Evolutionary conservation across 2,888 invertebrate genomes (phyloP).

Genomic region (Tenthredo amoena): DNA sequence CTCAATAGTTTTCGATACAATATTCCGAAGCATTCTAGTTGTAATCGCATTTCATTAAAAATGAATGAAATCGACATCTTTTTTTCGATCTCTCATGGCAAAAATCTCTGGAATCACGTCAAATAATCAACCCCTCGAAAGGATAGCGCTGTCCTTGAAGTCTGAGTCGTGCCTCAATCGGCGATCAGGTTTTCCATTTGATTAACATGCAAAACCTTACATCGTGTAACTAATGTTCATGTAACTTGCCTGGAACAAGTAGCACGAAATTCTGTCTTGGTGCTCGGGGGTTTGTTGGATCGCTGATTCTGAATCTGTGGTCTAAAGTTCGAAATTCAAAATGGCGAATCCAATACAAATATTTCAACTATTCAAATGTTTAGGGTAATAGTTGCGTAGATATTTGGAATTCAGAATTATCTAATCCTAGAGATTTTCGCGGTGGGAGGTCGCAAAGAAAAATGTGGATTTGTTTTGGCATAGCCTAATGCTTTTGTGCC

Average conservation of each 20-base stretch:
- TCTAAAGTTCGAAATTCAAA: background rate
- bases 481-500: background rate
- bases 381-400: no score
- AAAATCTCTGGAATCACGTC: no score
- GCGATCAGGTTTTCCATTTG: background rate
- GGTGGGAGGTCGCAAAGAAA: background rate
- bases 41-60: background rate
- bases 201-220: background rate
- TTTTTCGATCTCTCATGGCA: background rate
- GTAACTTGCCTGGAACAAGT: background rate
- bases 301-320: background rate
- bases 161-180: no score
- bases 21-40: background rate
- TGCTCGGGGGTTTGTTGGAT: no score
- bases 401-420: no score
- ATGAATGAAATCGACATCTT: background rate
- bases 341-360: background rate
- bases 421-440: background rate
- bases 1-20: background rate
- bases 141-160: no score
- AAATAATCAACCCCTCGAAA: no score
- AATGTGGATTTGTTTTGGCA: background rate
- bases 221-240: background rate
- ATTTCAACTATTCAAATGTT: background rate
- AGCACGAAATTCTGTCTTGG: background rate